Evolutionary conservation across 2,888 invertebrate genomes (phyloP).

Genomic region (Agrypnus murinus): DNA sequence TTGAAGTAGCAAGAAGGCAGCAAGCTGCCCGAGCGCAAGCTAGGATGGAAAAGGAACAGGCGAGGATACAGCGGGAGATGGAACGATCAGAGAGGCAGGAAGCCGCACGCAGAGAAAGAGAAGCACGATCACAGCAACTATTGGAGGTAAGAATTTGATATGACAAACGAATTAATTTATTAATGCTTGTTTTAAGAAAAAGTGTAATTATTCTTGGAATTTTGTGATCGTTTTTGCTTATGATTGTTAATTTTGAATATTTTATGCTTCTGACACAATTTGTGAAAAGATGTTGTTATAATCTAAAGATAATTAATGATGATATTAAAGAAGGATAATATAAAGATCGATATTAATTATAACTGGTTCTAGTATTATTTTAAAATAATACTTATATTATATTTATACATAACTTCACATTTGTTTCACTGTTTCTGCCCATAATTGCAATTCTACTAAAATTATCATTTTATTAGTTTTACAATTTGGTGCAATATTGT

Average conservation of each 20-base stretch:
- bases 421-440: no score
- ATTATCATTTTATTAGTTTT: no score
- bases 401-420: no score
- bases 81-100: slow-evolving; percentile 90
- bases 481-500: no score
- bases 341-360: no score
- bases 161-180: background rate
- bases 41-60: slow-evolving; percentile 81
- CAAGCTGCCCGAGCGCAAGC: slow-evolving; percentile 86
- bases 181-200: slow-evolving; percentile 20
- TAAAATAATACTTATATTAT: no score
- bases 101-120: slow-evolving; percentile 86
- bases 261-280: no score
- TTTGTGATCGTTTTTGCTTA: slow-evolving; percentile 24
- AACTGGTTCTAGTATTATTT: no score
- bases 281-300: no score
- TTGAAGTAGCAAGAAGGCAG: slow-evolving; percentile 83
- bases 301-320: no score
- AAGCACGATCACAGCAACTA: slow-evolving; percentile 88
- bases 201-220: slow-evolving; percentile 8
- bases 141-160: slow-evolving; percentile 80
- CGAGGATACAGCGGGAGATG: slow-evolving; percentile 79
- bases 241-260: background rate
- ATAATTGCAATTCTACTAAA: no score
- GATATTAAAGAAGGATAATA: no score